A percentile compares a stretch with the other conserved stretches of the same genome.
Conservation (phyloP, 1,140 invertebrate genomes). For the Paralvinella palmiformis region DNA sequence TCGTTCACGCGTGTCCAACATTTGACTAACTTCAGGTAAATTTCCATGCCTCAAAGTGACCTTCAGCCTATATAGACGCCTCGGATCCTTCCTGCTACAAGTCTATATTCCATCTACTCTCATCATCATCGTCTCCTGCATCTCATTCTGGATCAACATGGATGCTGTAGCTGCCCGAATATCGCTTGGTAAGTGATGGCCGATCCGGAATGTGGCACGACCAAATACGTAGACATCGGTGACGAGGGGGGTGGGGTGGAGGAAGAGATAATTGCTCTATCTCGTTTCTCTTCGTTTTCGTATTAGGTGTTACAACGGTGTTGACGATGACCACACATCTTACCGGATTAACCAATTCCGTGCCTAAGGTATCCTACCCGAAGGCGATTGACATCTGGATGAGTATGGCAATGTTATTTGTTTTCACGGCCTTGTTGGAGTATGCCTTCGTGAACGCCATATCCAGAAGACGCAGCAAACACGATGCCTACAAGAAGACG, state of each 20-base stretch:
- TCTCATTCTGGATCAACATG: slow-evolving; percentile 49
- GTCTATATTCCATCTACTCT: slow-evolving; percentile 85
- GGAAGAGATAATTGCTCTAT: too few relatives aligned
- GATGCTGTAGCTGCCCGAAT: slow-evolving; percentile 23
- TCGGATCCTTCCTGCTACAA: slow-evolving; percentile 74
- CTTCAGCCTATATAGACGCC: slow-evolving; percentile 73
- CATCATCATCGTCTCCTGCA: slow-evolving; percentile 81
- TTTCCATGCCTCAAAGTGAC: slow-evolving; percentile 58
- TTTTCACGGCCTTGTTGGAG: slow-evolving; percentile 86
- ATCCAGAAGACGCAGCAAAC: slow-evolving; percentile 3
- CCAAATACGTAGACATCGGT: too few relatives aligned
- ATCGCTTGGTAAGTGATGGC: slow-evolving; percentile 38
- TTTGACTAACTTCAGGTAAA: slow-evolving; percentile 12
- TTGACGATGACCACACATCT: slow-evolving; percentile 16
- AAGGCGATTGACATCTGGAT: slow-evolving; percentile 91
- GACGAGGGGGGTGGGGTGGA: too few relatives aligned
- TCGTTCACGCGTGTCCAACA: too few relatives aligned
- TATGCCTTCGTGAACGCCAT: slow-evolving; percentile 75
- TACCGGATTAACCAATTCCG: slow-evolving; percentile 1
- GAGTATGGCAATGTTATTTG: slow-evolving; percentile 86
- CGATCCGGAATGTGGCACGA: too few relatives aligned
- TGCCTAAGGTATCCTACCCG: slow-evolving; percentile 49
- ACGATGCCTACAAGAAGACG: too few relatives aligned
- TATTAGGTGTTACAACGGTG: slow-evolving; percentile 57
- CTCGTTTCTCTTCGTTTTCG: too few relatives aligned